A percentile compares a stretch with the other conserved stretches of the same genome.
phyloP scores from a whole-genome alignment of 2,113 vertebrate genomes.

The Garra rufa region DNA sequence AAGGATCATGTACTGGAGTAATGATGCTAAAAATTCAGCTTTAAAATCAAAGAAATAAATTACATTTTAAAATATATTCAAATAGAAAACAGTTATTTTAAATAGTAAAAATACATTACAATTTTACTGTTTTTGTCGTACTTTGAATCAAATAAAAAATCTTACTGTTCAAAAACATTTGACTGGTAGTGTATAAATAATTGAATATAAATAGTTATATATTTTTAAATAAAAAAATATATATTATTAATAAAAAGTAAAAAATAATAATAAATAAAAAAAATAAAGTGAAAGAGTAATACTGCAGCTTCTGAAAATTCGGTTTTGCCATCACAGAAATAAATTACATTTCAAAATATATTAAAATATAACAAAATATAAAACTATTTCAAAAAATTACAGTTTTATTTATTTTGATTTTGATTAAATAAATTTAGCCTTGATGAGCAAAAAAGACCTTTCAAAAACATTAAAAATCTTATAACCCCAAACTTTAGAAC shows the following conservation, averaged over 20 bases:
- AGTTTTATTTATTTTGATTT: not conserved
- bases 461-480: not conserved
- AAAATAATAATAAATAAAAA: not conserved
- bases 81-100: too few species aligned
- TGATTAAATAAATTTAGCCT: not conserved
- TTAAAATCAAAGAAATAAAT: too few species aligned
- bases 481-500: not conserved
- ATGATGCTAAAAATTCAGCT: too few species aligned
- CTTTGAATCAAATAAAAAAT: too few species aligned
- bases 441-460: not conserved
- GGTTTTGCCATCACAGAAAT: not conserved
- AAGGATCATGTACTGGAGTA: too few species aligned
- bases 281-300: too few species aligned
- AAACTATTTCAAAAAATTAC: not conserved
- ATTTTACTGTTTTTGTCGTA: too few species aligned
- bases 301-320: too few species aligned
- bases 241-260: not conserved
- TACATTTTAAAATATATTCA: too few species aligned
- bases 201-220: not conserved
- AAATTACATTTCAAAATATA: not conserved
- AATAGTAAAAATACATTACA: too few species aligned
- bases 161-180: too few species aligned
- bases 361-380: too few species aligned
- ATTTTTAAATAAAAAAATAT: not conserved
- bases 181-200: not conserved